These are phyloP conservation scores for Rhabditophanes sp. DNA, from an alignment of 2,888 invertebrate species.

Conservation along the genomic window DNA sequence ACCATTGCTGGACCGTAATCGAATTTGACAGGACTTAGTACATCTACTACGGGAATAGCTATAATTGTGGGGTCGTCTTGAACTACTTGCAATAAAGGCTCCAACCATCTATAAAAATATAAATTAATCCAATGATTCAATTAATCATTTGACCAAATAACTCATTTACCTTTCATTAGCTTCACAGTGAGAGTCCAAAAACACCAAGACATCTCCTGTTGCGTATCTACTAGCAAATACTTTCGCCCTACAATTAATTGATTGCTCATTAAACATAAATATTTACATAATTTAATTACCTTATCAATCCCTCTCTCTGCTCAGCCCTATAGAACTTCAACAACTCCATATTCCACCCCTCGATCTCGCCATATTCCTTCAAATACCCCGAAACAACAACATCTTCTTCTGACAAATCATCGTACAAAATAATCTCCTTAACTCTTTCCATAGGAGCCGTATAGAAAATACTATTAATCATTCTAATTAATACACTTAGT, in stretches of 20 bases:
- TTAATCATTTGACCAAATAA: conserved; percentile 17
- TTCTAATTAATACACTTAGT: conserved; percentile 76
- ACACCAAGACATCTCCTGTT: conserved; percentile 75
- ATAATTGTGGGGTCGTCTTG: conserved; percentile 61
- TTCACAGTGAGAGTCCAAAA: conserved; percentile 94
- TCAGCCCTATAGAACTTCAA: conserved; percentile 9
- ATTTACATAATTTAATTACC: too few species aligned
- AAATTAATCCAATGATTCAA: neutral
- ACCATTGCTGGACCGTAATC: conserved; percentile 96
- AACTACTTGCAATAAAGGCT: conserved; percentile 76
- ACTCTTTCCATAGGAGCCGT: conserved; percentile 28
- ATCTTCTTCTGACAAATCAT: conserved; percentile 36
- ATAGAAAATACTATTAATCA: conserved; percentile 28
- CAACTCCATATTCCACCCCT: conserved; percentile 15
- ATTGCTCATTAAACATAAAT: too few species aligned
- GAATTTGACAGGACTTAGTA: conserved; percentile 92
- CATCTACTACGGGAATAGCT: conserved; percentile 9
- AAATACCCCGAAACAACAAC: conserved; percentile 10
- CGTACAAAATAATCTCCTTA: conserved; percentile 42
- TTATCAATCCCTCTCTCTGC: conserved; percentile 16
- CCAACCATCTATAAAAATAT: conserved; percentile 63
- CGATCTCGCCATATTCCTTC: conserved; percentile 19
- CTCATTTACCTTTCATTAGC: too few species aligned
- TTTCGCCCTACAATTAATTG: too few species aligned
- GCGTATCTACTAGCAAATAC: conserved; percentile 79